phyloP scores from a whole-genome alignment of 1,140 invertebrate genomes.

The Drosophila micromelanica region DNA sequence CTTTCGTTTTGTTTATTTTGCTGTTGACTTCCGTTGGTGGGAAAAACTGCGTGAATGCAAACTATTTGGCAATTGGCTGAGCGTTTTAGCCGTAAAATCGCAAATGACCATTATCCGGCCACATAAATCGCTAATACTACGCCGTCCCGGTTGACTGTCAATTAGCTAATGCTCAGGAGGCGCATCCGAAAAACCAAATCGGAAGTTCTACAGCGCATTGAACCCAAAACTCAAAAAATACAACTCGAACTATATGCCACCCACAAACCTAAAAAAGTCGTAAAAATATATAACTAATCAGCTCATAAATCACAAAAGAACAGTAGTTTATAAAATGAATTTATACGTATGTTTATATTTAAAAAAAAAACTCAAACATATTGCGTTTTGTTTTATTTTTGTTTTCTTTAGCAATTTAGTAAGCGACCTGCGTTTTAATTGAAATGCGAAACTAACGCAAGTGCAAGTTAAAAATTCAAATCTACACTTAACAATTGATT shows the following conservation, averaged over 20 bases:
- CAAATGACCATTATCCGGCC: conserved; percentile 62
- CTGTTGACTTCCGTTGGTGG: conserved; percentile 59
- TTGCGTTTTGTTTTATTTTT: conserved; percentile 8
- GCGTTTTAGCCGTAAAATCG: conserved; percentile 61
- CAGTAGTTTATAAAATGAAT: background rate
- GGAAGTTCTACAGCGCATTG: conserved; percentile 67
- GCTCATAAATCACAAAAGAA: conserved; percentile 11
- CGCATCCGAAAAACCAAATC: conserved; percentile 40
- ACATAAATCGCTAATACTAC: conserved; percentile 73
- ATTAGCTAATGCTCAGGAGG: conserved; percentile 42
- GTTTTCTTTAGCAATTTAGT: conserved; percentile 43
- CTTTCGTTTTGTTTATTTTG: conserved; percentile 19
- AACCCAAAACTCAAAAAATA: conserved; percentile 25
- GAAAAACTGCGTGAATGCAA: conserved; percentile 43
- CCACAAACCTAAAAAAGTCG: conserved; percentile 41
- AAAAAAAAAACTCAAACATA: too few relatives aligned
- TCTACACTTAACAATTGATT: conserved; percentile 38
- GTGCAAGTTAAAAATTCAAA: conserved; percentile 46
- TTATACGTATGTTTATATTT: conserved; percentile 17
- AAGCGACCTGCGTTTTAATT: conserved; percentile 49
- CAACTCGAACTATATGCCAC: conserved; percentile 11
- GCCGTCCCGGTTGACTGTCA: conserved; percentile 50
- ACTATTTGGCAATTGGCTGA: conserved; percentile 59
- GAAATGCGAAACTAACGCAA: conserved; percentile 54
- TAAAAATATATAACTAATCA: background rate